Percentiles rank a stretch among this genome's conserved stretches.
These are phyloP conservation scores for Volucella bombylans DNA, from an alignment of 2,888 invertebrate species.

Conservation along the genomic window DNA sequence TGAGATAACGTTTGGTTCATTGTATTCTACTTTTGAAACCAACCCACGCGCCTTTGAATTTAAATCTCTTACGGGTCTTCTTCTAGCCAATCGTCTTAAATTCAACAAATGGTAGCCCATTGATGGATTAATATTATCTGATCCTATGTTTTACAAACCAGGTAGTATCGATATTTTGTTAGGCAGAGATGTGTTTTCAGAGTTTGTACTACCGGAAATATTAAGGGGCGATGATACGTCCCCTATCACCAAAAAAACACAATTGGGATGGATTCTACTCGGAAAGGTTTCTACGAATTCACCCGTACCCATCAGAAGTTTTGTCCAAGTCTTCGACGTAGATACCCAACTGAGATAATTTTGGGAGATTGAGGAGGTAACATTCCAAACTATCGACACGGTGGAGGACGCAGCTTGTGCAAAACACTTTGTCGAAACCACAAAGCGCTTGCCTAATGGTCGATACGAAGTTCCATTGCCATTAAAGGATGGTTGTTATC, in stretches of 20 bases:
- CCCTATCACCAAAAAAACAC: neutral
- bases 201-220: conserved; percentile 11
- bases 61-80: conserved; percentile 16
- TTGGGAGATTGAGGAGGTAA: neutral
- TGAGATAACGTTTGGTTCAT: conserved; percentile 24
- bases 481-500: conserved; percentile 17
- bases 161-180: conserved; percentile 4
- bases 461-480: conserved; percentile 23
- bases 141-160: conserved; percentile 4
- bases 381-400: conserved; percentile 1
- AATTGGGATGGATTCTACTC: neutral
- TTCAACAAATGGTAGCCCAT: conserved; percentile 12
- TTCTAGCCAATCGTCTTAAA: conserved; percentile 18
- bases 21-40: conserved; percentile 13
- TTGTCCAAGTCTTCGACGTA: neutral
- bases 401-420: neutral
- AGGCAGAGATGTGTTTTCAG: conserved; percentile 24
- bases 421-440: neutral
- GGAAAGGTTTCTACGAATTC: neutral
- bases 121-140: conserved; percentile 12
- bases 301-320: neutral
- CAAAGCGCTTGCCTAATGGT: conserved; percentile 21
- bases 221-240: neutral
- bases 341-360: neutral
- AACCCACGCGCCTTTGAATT: conserved; percentile 10